phyloP scores from a whole-genome alignment of 2,797 vertebrate genomes.

The Sebastiscus albofasciatus region DNA sequence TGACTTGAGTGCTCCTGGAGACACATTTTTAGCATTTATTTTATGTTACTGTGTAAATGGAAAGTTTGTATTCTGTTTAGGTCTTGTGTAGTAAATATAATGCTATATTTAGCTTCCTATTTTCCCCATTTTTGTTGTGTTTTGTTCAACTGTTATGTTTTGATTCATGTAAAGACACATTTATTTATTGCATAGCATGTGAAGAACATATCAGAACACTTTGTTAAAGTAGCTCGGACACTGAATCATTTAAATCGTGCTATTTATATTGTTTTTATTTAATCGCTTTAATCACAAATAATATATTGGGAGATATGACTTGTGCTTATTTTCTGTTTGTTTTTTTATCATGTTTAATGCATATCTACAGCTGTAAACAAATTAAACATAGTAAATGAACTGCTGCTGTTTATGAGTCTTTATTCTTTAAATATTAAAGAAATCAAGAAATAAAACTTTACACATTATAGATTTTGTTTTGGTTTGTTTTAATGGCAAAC shows the following conservation, averaged over 20 bases:
- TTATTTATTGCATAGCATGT: constrained; percentile 52
- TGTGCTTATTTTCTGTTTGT: neutral
- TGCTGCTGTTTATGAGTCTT: neutral
- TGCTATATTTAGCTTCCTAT: neutral
- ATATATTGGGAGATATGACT: constrained; percentile 33
- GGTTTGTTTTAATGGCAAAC: neutral
- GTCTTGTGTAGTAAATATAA: neutral
- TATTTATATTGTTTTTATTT: constrained; percentile 49
- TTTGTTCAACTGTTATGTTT: constrained; percentile 23
- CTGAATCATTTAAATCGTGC: constrained; percentile 17
- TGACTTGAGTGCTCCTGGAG: neutral
- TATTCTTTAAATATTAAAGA: neutral
- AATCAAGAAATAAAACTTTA: neutral
- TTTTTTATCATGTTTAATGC: constrained; percentile 51
- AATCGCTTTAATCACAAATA: constrained; percentile 19
- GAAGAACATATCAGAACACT: constrained; percentile 2
- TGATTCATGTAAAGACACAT: constrained; percentile 14
- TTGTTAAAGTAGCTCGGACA: constrained; percentile 25
- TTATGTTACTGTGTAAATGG: constrained; percentile 12
- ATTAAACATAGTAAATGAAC: constrained; percentile 37
- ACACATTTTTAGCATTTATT: constrained; percentile 23
- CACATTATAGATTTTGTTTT: neutral
- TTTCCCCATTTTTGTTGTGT: constrained; percentile 1
- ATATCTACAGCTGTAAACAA: constrained; percentile 36
- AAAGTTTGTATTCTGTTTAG: neutral